phyloP scores from a whole-genome alignment of 2,888 invertebrate species.

The Beris morrisii region DNA sequence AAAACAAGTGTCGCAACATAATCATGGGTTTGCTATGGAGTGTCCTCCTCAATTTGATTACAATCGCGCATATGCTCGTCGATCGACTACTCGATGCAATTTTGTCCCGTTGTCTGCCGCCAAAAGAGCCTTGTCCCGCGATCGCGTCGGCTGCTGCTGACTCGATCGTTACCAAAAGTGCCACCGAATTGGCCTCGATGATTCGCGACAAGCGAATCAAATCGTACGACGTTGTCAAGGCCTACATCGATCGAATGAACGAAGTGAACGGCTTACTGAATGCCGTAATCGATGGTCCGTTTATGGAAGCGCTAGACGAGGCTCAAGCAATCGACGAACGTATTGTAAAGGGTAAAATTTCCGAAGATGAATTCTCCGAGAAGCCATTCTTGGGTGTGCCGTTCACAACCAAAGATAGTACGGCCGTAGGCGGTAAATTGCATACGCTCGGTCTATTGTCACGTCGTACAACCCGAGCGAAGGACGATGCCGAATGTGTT shows the following conservation, averaged over 20 bases:
- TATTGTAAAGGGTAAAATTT: constrained; percentile 62
- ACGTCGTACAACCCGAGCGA: constrained; percentile 65
- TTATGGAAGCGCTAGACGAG: constrained; percentile 74
- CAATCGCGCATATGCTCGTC: constrained; percentile 44
- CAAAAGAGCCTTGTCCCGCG: constrained; percentile 46
- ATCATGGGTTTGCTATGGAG: constrained; percentile 24
- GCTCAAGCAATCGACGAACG: constrained; percentile 73
- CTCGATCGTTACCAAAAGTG: constrained; percentile 63
- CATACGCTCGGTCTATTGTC: constrained; percentile 68
- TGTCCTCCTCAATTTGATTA: constrained; percentile 5
- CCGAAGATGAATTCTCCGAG: constrained; percentile 65
- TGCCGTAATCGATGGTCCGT: constrained; percentile 81
- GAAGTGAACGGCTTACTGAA: constrained; percentile 73
- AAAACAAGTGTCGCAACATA: constrained; percentile 12
- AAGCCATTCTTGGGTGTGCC: constrained; percentile 89
- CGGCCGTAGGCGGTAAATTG: constrained; percentile 72
- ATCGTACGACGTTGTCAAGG: constrained; percentile 69
- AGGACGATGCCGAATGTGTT: constrained; percentile 79
- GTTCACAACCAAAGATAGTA: constrained; percentile 89
- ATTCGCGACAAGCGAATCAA: constrained; percentile 67
- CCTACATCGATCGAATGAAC: constrained; percentile 77
- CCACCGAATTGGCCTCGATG: constrained; percentile 65
- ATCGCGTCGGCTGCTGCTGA: constrained; percentile 44
- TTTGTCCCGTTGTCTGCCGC: constrained; percentile 50
- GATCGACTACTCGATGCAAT: constrained; percentile 48